A percentile compares a stretch with the other conserved stretches of the same genome.
These are phyloP conservation scores for Oophaga pumilio DNA, from an alignment of 2,113 vertebrate genomes.

Conservation along the genomic window DNA sequence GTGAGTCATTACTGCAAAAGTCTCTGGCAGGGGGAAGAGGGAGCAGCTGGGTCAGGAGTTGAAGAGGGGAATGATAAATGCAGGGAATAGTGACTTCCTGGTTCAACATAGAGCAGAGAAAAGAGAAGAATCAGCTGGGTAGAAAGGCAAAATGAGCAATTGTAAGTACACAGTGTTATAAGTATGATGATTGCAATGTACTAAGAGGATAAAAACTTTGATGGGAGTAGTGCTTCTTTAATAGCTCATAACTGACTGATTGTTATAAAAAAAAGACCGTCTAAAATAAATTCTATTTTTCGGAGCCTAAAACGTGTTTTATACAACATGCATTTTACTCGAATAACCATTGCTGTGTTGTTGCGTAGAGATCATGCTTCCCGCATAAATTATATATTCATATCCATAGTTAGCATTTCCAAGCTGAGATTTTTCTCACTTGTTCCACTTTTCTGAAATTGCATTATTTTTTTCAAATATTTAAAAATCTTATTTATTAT, in stretches of 20 bases:
- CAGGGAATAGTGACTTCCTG: too few species aligned
- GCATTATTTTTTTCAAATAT: slow-evolving; percentile 6
- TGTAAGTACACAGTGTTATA: too few species aligned
- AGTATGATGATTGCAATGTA: too few species aligned
- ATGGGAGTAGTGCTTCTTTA: too few species aligned
- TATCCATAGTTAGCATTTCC: slow-evolving; percentile 29
- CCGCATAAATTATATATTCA: slow-evolving; percentile 30
- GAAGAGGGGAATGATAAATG: too few species aligned
- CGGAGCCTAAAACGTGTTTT: neutral
- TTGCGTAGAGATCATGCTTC: neutral
- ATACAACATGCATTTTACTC: neutral
- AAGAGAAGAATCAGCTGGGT: too few species aligned
- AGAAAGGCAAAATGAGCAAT: too few species aligned
- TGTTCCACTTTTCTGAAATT: slow-evolving; percentile 7
- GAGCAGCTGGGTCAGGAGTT: too few species aligned
- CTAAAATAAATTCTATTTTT: neutral
- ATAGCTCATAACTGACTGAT: neutral
- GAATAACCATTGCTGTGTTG: neutral
- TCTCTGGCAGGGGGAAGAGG: too few species aligned
- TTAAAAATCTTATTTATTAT: slow-evolving; percentile 44
- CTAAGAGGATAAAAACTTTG: too few species aligned
- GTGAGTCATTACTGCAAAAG: too few species aligned
- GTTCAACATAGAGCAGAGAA: too few species aligned
- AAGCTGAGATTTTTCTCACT: neutral
- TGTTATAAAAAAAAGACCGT: neutral